Conservation (phyloP, 92 coral and sea anemone species). For the Palythoa caribaeorum region DNA sequence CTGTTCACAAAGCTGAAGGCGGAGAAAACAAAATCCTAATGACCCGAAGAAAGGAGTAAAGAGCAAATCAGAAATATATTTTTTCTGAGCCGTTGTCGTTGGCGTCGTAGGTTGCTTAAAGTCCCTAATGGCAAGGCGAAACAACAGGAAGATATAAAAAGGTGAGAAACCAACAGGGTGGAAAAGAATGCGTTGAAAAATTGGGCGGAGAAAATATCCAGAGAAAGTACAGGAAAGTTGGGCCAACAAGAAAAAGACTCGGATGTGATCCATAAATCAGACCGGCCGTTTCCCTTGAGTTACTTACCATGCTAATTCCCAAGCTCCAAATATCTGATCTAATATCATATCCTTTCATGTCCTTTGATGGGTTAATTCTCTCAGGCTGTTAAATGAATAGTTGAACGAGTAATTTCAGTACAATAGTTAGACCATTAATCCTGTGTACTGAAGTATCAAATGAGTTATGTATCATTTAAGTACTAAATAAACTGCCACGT, state of each 20-base stretch:
- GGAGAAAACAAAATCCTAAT: too few species aligned
- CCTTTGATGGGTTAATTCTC: constrained; percentile 89
- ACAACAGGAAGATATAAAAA: too few species aligned
- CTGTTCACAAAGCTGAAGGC: too few species aligned
- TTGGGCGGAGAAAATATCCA: background rate
- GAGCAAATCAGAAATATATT: too few species aligned
- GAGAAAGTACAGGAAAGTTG: background rate
- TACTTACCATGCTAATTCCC: constrained; percentile 93
- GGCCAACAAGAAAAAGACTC: background rate
- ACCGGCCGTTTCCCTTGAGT: background rate
- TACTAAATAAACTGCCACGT: too few species aligned
- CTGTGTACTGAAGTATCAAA: background rate
- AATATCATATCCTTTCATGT: constrained; percentile 95
- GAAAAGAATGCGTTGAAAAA: background rate
- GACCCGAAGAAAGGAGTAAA: too few species aligned
- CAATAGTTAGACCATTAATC: background rate
- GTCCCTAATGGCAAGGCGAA: too few species aligned
- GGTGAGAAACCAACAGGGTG: too few species aligned
- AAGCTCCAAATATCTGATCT: constrained; percentile 99
- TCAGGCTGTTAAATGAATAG: constrained; percentile 77
- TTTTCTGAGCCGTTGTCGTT: too few species aligned
- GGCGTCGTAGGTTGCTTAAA: too few species aligned
- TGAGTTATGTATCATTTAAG: too few species aligned
- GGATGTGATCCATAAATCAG: background rate
- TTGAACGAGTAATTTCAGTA: background rate